Evolutionary conservation across 2,888 invertebrate genomes (phyloP), one percentile per base, ranked within the genome.

Genomic region (Drosophila prostipennis): DNA sequence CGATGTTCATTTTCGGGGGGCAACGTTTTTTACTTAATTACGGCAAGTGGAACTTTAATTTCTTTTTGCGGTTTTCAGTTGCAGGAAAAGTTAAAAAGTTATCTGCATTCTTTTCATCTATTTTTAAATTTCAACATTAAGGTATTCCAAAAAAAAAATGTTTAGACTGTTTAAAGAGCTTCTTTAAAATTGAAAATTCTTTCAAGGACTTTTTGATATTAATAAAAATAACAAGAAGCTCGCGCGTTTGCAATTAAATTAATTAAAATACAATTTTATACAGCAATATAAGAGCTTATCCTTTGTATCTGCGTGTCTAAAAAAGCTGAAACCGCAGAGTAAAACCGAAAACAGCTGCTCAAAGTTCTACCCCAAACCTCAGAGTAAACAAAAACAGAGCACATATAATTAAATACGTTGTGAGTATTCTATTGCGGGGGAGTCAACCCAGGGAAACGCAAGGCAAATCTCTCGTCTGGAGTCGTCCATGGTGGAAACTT

Each of bases 331-430:
- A 48, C 45, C 61, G 43, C 49, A 51, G 14, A 39, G 7, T 34
- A 48, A 34, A 48, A 10, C 51, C 55, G 8, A 67, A 58, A 69
- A 53, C 52, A 70, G 52, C 42, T 69, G 59, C 48, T 40, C 39
- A 58, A 71, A 51, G 40, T 70, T 40, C 48, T 13, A 5, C 48
- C 23, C 29, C 46, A 69, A 58, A 69, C 67, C 70, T 43, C 67
- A 68, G n/a, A 45, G 26, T 10, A 56, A 68, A 69, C 37, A 56
- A 69, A 48, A 36, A 34, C 6, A 13, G 29, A 48, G 32, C 29
- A 51, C 63, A 49, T 72, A 61, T 71, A 72, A 71, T 72, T 72
- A 72, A 71, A 72, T 72, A 42, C 45, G 34, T 45, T 46, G 37
- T n/a, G 63, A 51, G 63, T 51, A 61, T 61, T 72, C 36, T 10